Evolutionary conservation across 2,797 vertebrate species (phyloP).

Genomic region (Sebastes itinus): DNA sequence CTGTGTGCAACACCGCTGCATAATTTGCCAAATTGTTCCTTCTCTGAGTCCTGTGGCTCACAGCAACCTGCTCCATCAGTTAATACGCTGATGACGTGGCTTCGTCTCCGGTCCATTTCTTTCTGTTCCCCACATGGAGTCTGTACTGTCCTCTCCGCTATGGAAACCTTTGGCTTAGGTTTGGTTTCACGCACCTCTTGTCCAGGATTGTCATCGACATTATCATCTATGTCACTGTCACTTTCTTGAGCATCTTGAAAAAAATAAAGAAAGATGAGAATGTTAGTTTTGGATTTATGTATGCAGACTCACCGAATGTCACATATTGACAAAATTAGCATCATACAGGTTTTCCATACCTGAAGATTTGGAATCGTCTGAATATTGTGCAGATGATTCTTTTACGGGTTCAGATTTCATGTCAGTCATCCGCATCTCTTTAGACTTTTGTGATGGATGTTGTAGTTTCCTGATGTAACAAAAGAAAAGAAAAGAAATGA

Average conservation of each 20-base stretch:
- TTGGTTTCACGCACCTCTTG: slow-evolving; percentile 58
- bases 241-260: slow-evolving; percentile 83
- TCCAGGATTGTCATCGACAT: slow-evolving; percentile 66
- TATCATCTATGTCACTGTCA: slow-evolving; percentile 83
- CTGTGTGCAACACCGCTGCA: slow-evolving; percentile 73
- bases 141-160: slow-evolving; percentile 45
- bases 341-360: slow-evolving; percentile 29
- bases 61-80: slow-evolving; percentile 67
- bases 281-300: background rate
- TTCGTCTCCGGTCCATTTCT: slow-evolving; percentile 76
- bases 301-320: background rate
- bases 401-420: background rate
- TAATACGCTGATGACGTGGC: slow-evolving; percentile 64
- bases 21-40: slow-evolving; percentile 69
- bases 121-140: slow-evolving; percentile 58
- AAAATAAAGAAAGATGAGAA: background rate
- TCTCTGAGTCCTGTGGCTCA: slow-evolving; percentile 63
- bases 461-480: slow-evolving; percentile 68
- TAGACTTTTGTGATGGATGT: slow-evolving; percentile 43
- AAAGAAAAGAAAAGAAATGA: background rate
- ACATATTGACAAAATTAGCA: background rate
- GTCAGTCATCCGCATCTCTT: slow-evolving; percentile 47
- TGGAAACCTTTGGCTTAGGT: slow-evolving; percentile 45
- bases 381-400: slow-evolving; percentile 1
- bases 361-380: slow-evolving; percentile 54